These are phyloP conservation scores for Drosophila ambigua DNA, from an alignment of 1,140 invertebrate genomes.

Conservation along the genomic window DNA sequence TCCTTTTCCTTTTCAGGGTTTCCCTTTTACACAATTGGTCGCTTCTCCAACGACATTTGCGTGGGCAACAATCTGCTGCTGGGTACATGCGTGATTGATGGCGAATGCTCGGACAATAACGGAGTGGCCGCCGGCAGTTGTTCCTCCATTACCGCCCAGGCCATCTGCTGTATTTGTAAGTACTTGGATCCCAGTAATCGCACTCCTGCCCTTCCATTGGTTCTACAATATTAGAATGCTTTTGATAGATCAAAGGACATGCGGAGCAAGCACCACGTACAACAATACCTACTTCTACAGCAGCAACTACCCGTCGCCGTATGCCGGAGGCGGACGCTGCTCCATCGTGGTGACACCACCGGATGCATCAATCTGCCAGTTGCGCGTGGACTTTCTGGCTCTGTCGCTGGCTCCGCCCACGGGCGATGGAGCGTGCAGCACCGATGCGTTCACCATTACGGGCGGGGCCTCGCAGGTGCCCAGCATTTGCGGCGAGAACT, in stretches of 20 bases:
- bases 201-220: no score
- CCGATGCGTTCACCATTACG: slow-evolving; percentile 88
- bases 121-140: slow-evolving; percentile 89
- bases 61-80: slow-evolving; percentile 86
- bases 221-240: neutral
- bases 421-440: slow-evolving; percentile 88
- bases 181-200: slow-evolving; percentile 37
- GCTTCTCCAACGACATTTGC: slow-evolving; percentile 89
- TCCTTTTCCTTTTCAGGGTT: slow-evolving; percentile 82
- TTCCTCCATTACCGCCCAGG: slow-evolving; percentile 87
- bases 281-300: slow-evolving; percentile 94
- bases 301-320: slow-evolving; percentile 88
- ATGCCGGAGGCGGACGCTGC: slow-evolving; percentile 88
- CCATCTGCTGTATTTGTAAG: slow-evolving; percentile 92
- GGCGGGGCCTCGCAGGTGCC: slow-evolving; percentile 88
- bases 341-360: slow-evolving; percentile 88
- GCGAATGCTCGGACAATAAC: slow-evolving; percentile 89
- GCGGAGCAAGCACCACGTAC: slow-evolving; percentile 87
- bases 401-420: slow-evolving; percentile 89
- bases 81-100: slow-evolving; percentile 90
- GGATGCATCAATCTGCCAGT: slow-evolving; percentile 90
- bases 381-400: slow-evolving; percentile 91
- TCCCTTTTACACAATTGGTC: slow-evolving; percentile 89
- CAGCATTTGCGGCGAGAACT: slow-evolving; percentile 91
- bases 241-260: slow-evolving; percentile 87